A percentile compares a stretch with the other conserved stretches of the same genome.
These are phyloP conservation scores for Cyanistes caeruleus DNA, from an alignment of 2,113 vertebrate genomes.

Conservation along the genomic window DNA sequence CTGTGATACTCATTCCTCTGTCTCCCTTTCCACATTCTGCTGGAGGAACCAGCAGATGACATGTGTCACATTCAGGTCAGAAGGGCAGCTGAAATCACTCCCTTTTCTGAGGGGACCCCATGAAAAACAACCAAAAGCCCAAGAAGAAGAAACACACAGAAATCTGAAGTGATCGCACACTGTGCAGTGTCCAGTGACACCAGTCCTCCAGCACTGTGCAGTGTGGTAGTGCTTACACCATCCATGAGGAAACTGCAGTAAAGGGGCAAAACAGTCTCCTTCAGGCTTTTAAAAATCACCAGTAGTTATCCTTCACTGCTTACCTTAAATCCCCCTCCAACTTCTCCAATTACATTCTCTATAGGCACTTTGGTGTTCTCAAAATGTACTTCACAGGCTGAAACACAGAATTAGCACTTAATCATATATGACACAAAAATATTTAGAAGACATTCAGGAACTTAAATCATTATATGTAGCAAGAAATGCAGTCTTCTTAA, in stretches of 20 bases:
- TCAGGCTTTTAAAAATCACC: not conserved
- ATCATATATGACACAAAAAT: not conserved
- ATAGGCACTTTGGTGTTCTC: constrained; percentile 91
- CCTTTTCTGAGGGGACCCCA: not conserved
- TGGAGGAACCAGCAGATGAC: not conserved
- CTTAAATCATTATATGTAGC: not conserved
- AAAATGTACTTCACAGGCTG: constrained; percentile 92
- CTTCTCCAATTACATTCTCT: constrained; percentile 93
- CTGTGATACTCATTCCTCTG: not conserved
- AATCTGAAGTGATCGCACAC: not conserved
- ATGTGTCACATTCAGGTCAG: not conserved
- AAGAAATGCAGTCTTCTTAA: not conserved
- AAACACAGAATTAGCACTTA: not conserved
- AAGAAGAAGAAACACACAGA: not conserved
- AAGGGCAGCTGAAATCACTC: not conserved
- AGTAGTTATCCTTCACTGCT: not conserved
- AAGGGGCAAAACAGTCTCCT: not conserved
- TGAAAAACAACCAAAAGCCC: not conserved
- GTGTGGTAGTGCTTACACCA: not conserved
- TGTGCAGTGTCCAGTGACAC: not conserved
- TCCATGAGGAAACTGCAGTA: not conserved
- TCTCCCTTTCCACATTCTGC: not conserved
- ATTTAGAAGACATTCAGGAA: not conserved
- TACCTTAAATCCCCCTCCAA: constrained; percentile 97
- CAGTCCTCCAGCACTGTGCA: not conserved